Evolutionary conservation across 2,113 vertebrate species (phyloP), one percentile per base, ranked within the genome.

Genomic region (Phylloscopus whistleri): DNA sequence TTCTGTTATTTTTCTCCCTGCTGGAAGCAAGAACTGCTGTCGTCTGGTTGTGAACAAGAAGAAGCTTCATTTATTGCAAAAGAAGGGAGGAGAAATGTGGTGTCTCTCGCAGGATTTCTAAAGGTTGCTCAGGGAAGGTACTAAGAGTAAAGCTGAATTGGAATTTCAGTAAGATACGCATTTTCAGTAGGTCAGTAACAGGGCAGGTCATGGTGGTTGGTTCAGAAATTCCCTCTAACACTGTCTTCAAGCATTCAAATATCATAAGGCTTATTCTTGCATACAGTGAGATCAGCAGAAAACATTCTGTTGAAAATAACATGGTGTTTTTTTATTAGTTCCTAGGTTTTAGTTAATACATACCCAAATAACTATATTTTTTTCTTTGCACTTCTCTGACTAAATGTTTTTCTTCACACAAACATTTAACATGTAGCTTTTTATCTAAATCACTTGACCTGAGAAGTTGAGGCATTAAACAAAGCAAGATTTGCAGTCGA

Each of bases 391-490:
- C 22, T 81, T 90, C 23, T 83, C 1, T 73, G 46, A 30, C 41
- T 73, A 22, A 49, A 75, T 81, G 6, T 64, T 94, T 88, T 62
- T 51, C 33, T 77, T 70, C 63, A 48, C 39, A 6, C 5, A 11
- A 68, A 62, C 18, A 4, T 51, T 84, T 60, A 49, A 27, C 13
- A 13, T 22, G 30, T 43, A 69, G 81, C 31, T 83, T 89, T 92
- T 93, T 82, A 82, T 95, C 44, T 37, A 63, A 95, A 67, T 95
- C 78, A 52, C 48, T 93, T 90, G 90, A 93, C 70, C 67, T 83
- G 87, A 80, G 91, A 93, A 90, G 72, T 1, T 63, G 85, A 86
- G 63, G 35, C 4, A 0, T 90, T 63, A 43, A 95, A 90, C 80
- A 92, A 91, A 69, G 51, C 74, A 31, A 44, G 93, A 74, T 77